phyloP scores from a whole-genome alignment of 2,113 vertebrate species.

The Zosterops pallidus region DNA sequence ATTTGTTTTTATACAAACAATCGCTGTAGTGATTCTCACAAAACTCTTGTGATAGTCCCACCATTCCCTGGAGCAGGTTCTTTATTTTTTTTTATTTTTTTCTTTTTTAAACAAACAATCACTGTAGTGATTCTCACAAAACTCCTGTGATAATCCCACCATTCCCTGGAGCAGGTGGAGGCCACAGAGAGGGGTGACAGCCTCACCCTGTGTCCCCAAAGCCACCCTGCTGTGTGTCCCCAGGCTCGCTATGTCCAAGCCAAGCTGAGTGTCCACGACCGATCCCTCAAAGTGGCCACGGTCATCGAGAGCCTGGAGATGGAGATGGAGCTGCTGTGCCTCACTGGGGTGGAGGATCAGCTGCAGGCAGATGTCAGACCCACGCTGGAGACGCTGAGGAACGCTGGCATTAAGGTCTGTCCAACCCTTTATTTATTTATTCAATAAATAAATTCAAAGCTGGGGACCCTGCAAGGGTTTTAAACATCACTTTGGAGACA shows the following conservation, averaged over 20 bases:
- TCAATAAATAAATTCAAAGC: too few relatives aligned
- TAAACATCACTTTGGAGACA: background rate
- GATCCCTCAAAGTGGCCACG: constrained; percentile 94
- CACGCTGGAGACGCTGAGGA: constrained; percentile 93
- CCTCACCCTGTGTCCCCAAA: background rate
- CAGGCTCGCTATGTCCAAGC: constrained; percentile 94
- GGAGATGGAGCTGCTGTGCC: constrained; percentile 97
- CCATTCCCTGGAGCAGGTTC: too few relatives aligned
- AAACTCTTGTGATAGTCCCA: background rate
- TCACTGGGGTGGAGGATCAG: constrained; percentile 96
- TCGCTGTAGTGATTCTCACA: background rate
- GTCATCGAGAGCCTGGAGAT: constrained; percentile 97
- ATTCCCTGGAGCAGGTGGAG: background rate
- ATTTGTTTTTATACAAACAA: background rate
- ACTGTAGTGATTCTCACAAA: too few relatives aligned
- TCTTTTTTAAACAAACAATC: too few relatives aligned
- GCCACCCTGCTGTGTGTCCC: background rate
- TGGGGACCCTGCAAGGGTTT: background rate
- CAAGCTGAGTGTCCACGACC: constrained; percentile 95
- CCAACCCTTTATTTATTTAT: too few relatives aligned
- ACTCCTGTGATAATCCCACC: background rate
- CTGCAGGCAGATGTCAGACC: constrained; percentile 92
- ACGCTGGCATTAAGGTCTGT: constrained; percentile 93
- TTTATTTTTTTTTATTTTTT: too few relatives aligned
- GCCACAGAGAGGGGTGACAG: background rate